Percentiles rank a stretch among this genome's conserved stretches.
Evolutionary conservation across 2,888 invertebrate genomes (phyloP).

Genomic region (Tethea ocularis): DNA sequence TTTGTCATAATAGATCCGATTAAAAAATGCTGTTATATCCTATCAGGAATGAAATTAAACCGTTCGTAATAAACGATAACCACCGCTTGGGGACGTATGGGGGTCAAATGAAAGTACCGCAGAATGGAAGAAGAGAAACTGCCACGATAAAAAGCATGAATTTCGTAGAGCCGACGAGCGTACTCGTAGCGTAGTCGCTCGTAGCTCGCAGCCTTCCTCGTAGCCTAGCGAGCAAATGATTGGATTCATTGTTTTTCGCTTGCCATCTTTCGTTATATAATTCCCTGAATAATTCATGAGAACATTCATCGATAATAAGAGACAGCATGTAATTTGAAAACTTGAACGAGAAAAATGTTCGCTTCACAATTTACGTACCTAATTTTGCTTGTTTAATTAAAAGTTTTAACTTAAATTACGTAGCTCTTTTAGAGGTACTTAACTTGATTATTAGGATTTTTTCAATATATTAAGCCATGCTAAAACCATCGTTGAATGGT

Average conservation of each 20-base stretch:
- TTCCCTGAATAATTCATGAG: constrained; percentile 56
- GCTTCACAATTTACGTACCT: constrained; percentile 19
- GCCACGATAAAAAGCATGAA: constrained; percentile 46
- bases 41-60: constrained; percentile 42
- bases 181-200: constrained; percentile 16
- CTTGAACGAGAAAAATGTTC: constrained; percentile 23
- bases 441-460: not conserved
- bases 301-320: constrained; percentile 43
- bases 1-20: not conserved
- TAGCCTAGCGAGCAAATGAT: constrained; percentile 38
- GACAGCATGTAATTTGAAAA: constrained; percentile 38
- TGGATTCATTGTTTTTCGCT: constrained; percentile 61
- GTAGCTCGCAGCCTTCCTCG: constrained; percentile 14
- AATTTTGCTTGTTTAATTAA: constrained; percentile 13
- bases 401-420: not conserved
- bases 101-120: constrained; percentile 44
- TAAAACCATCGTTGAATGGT: not conserved
- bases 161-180: constrained; percentile 31
- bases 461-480: not conserved
- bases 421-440: not conserved
- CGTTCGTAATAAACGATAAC: constrained; percentile 47
- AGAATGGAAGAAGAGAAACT: constrained; percentile 35
- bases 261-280: constrained; percentile 53
- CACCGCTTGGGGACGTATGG: constrained; percentile 39
- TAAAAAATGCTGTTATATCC: constrained; percentile 17